Evolutionary conservation across 2,797 vertebrate genomes (phyloP), one percentile per base, ranked within the genome.

Genomic region (Phalloptychus januarius): DNA sequence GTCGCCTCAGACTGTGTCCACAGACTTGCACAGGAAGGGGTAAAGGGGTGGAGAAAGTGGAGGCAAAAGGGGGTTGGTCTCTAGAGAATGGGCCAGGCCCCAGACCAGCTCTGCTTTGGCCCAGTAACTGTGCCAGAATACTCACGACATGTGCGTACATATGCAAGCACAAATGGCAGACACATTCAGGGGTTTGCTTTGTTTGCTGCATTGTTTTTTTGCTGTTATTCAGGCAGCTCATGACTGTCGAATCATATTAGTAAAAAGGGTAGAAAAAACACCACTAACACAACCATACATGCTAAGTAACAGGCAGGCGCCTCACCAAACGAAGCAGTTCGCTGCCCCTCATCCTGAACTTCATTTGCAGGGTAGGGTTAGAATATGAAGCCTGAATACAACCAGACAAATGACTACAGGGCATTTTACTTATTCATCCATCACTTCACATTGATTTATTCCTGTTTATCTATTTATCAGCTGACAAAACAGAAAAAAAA

Each of bases 341-440:
- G 11, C 77, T 88, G 83, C 86, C 88, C 89, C 84, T 88, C 82
- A 67, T 80, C 82, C 86, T 91, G 88, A 86, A 91, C 89, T 89
- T 94, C 89, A 90, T 90, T 93, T 93, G 85, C 87, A 88, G 88
- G 86, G 76, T 79, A 72, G 83, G 85, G 83, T 83, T 87, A 63
- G 80, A 91, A 86, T 88, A 87, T 89, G 86, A 91, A 88, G 89
- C 87, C 89, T 87, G 89, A 93, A 93, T 88, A 88, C 88, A 88
- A 86, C 79, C 78, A 93, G 92, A 94, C 89, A 94, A 94, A 94
- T 94, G 93, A 94, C 94, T 93, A 93, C 88, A 79, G 94, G 93
- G 93, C 91, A 93, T 94, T 93, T 95, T 93, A 94, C 87, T 95
- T 94, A 94, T 94, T 94, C 93, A 94, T 94, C 90, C 88, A 93